Evolutionary conservation across 2,888 invertebrate species (phyloP).

Genomic region (Melanotus villosus): DNA sequence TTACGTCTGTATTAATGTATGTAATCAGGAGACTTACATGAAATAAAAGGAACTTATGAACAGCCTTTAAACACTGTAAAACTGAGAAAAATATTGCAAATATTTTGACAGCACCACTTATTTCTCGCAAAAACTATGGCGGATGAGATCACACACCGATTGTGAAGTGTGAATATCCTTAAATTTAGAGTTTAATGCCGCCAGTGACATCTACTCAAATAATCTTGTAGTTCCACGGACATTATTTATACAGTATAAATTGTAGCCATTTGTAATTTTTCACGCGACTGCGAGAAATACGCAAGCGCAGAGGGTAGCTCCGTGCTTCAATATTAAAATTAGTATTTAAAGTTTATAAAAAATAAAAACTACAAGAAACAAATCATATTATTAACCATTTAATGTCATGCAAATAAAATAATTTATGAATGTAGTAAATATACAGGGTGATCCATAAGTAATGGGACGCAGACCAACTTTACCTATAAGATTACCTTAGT

Average conservation of each 20-base stretch:
- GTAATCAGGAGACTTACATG: background rate
- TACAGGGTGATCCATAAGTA: too few species aligned
- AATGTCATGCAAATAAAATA: too few species aligned
- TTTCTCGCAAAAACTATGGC: constrained; percentile 37
- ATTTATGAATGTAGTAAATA: too few species aligned
- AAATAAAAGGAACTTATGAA: constrained; percentile 1
- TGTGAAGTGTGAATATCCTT: constrained; percentile 14
- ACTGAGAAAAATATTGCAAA: constrained; percentile 14
- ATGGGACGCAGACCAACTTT: too few species aligned
- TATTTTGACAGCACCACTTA: constrained; percentile 17
- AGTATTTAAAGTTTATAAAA: too few species aligned
- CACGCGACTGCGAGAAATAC: too few species aligned
- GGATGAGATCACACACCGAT: constrained; percentile 43
- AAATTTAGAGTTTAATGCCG: constrained; percentile 10
- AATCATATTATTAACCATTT: too few species aligned
- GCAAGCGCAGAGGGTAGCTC: too few species aligned
- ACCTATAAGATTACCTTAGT: too few species aligned
- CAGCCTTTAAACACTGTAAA: background rate
- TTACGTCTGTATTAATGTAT: too few species aligned
- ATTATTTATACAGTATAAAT: background rate
- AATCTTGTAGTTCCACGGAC: background rate
- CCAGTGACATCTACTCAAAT: constrained; percentile 28
- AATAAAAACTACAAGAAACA: too few species aligned
- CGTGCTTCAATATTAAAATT: too few species aligned
- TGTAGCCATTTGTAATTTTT: background rate